Conservation (phyloP, 2,888 invertebrate species). For the Hecatera dysodea region DNA sequence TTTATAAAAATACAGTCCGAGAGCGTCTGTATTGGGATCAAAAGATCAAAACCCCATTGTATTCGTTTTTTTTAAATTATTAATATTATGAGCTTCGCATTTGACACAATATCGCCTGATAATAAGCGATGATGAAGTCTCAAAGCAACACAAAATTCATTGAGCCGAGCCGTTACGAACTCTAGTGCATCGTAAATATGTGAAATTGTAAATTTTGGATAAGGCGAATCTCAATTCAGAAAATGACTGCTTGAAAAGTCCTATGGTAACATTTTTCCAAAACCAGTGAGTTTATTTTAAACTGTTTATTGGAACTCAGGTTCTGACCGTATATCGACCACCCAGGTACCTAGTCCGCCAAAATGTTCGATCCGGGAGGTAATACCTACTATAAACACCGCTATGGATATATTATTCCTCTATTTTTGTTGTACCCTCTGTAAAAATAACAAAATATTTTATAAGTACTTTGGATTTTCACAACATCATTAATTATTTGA, state of each 20-base stretch:
- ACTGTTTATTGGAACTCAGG: too few species aligned
- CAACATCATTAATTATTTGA: constrained; percentile 26
- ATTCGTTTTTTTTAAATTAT: too few species aligned
- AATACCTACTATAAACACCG: background rate
- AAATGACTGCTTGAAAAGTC: background rate
- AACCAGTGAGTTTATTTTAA: too few species aligned
- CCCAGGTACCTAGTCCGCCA: constrained; percentile 5
- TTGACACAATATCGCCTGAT: too few species aligned
- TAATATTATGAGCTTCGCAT: too few species aligned
- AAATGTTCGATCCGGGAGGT: background rate
- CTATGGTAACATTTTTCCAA: too few species aligned
- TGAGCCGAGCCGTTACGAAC: background rate
- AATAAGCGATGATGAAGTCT: too few species aligned
- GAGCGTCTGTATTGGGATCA: too few species aligned
- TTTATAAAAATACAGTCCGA: too few species aligned
- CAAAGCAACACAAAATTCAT: background rate
- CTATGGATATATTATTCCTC: background rate
- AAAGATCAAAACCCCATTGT: too few species aligned
- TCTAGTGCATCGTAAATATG: background rate
- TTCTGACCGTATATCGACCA: background rate
- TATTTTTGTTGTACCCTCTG: too few species aligned
- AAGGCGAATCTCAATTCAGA: background rate
- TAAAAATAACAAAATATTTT: background rate
- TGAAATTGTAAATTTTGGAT: background rate
- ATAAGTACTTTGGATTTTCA: background rate